A percentile compares a stretch with the other conserved stretches of the same genome.
Evolutionary conservation across 2,797 vertebrate genomes (phyloP).

Genomic region (Neoniphon sammara): DNA sequence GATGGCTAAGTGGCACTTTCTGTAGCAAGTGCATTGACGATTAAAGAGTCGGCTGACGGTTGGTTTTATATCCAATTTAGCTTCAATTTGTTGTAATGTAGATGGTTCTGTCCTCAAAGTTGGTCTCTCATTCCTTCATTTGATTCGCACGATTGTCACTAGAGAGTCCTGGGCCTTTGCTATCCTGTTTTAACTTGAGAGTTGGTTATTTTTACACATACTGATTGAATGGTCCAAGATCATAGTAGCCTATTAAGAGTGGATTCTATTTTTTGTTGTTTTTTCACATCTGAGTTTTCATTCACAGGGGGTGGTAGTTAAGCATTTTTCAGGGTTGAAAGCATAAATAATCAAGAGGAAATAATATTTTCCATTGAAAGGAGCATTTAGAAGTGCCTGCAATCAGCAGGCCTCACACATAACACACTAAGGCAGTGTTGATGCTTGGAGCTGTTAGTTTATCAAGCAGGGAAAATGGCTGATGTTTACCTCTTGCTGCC

Average conservation of each 20-base stretch:
- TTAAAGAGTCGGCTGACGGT: neutral
- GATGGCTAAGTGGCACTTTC: neutral
- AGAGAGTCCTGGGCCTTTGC: too few relatives aligned
- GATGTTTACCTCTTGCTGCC: conserved; percentile 66
- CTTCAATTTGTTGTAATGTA: neutral
- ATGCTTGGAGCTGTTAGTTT: conserved; percentile 73
- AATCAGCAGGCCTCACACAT: conserved; percentile 65
- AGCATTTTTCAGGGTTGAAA: conserved; percentile 26
- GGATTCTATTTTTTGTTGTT: conserved; percentile 7
- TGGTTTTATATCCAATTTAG: neutral
- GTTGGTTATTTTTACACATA: neutral
- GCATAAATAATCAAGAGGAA: conserved; percentile 41
- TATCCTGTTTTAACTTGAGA: neutral
- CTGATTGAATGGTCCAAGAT: neutral
- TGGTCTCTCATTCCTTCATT: too few relatives aligned
- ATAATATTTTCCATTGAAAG: conserved; percentile 22
- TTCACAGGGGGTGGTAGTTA: conserved; percentile 17
- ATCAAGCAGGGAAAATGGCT: conserved; percentile 60
- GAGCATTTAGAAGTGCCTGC: conserved; percentile 44
- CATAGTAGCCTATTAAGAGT: neutral
- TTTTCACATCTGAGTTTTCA: conserved; percentile 29
- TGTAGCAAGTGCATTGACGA: neutral
- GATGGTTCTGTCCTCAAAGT: too few relatives aligned
- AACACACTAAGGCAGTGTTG: conserved; percentile 60
- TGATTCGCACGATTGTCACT: too few relatives aligned